Evolutionary conservation across 2,797 vertebrate genomes (phyloP), one percentile per base, ranked within the genome.

Genomic region (Sebastes diploproa): DNA sequence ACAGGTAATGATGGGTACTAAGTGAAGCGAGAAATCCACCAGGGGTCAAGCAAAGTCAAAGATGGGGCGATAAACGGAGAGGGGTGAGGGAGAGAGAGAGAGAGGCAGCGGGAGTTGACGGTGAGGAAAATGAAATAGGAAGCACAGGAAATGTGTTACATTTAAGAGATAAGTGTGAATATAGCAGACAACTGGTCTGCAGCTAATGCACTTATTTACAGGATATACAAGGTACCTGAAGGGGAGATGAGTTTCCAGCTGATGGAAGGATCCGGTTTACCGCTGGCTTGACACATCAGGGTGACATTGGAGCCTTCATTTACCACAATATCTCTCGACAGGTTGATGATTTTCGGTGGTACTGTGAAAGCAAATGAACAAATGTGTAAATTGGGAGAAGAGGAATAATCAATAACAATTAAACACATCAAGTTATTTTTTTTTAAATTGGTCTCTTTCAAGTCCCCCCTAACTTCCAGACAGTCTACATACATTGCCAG

Each of bases 281-380:
- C 96, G 2, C 63, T 94, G 78, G 96, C 96, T 73, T 95, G 92
- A 83, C 96, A 96, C 94, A 96, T 85, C 77, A 96, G 87, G 18
- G 95, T 95, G 69, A 96, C 89, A 6, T 96, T 96, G 84, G 94
- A 86, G 46, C 96, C 96, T 89, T 96, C 96, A 13, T 96, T 96
- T 27, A 96, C 95, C 82, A 93, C 91, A 4, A 96, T 74, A 54
- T 95, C 93, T 82, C 83, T 94, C 9, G 95, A 94, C 75, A 96
- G 75, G 88, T 94, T 96, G 88, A 94, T 91, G 75, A 96, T 96
- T 89, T 94, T 96, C 3, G 96, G 96, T 60, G 96, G 95, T 32
- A 96, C 96, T 96, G 91, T 69, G 73, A 50, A 65, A 72, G 9
- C 2, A 90, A 73, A 87, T 8, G 2, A 38, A 29, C 38, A 74